Evolutionary conservation across 2,113 vertebrate genomes (phyloP).

Genomic region (Albula glossodonta): DNA sequence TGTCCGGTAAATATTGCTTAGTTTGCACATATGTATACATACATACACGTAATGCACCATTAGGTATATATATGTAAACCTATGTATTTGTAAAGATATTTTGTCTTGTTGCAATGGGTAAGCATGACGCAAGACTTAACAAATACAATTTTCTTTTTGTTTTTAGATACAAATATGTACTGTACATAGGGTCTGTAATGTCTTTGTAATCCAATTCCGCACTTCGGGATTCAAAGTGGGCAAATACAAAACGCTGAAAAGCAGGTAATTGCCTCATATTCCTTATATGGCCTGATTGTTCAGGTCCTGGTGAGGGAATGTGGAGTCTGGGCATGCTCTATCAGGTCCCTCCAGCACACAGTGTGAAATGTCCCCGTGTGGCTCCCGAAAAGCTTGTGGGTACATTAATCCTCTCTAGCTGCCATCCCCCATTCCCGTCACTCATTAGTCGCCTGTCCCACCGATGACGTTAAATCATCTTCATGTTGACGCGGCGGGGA

Average conservation of each 20-base stretch:
- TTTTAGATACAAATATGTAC: conserved; percentile 76
- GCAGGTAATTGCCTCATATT: conserved; percentile 75
- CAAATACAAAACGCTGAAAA: conserved; percentile 81
- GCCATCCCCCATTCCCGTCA: conserved; percentile 21
- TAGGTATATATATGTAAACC: conserved; percentile 73
- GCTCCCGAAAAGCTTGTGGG: not conserved
- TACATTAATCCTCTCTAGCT: not conserved
- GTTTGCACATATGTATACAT: conserved; percentile 61
- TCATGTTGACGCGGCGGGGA: conserved; percentile 97
- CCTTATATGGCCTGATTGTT: conserved; percentile 69
- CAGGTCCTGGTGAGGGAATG: conserved; percentile 71
- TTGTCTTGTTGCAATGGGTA: conserved; percentile 72
- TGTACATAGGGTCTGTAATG: conserved; percentile 81
- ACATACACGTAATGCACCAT: conserved; percentile 75
- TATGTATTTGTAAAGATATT: conserved; percentile 67
- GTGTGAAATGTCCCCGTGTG: not conserved
- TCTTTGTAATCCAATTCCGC: conserved; percentile 81
- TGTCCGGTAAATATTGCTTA: conserved; percentile 72
- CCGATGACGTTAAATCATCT: conserved; percentile 85
- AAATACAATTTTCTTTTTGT: conserved; percentile 66
- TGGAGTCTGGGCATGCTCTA: not conserved
- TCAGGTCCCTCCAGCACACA: not conserved
- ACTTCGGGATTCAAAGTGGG: conserved; percentile 70
- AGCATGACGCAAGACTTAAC: conserved; percentile 85
- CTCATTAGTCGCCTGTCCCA: not conserved